Conservation (phyloP, 2,888 invertebrate species). For the Tethea ocularis region DNA sequence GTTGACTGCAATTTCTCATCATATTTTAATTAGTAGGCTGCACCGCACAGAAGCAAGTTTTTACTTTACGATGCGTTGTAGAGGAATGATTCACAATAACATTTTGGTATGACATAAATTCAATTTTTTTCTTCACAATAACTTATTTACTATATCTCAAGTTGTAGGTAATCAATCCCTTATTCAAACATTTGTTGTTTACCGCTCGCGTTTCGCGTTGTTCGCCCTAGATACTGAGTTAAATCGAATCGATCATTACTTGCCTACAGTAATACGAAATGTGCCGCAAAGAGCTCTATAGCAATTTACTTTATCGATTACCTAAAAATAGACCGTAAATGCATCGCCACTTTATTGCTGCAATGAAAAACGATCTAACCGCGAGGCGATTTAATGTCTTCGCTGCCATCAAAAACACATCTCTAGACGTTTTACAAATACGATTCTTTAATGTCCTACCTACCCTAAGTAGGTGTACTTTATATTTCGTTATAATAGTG, state of each 20-base stretch:
- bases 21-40: not conserved
- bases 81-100: conserved; percentile 4
- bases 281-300: conserved; percentile 33
- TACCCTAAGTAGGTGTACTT: no score
- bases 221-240: conserved; percentile 31
- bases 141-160: conserved; percentile 22
- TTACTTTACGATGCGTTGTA: not conserved
- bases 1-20: not conserved
- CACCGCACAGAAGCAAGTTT: conserved; percentile 20
- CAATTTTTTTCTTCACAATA: conserved; percentile 16
- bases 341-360: conserved; percentile 33
- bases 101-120: no score
- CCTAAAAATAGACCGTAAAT: conserved; percentile 46
- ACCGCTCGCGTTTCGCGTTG: conserved; percentile 24
- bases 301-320: conserved; percentile 53
- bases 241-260: conserved; percentile 32
- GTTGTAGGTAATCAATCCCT: conserved; percentile 34
- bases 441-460: not conserved
- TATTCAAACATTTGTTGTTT: conserved; percentile 30
- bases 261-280: conserved; percentile 29
- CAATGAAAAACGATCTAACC: conserved; percentile 27
- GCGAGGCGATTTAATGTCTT: conserved; percentile 14
- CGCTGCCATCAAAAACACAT: not conserved
- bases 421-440: not conserved
- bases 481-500: no score